phyloP scores from a whole-genome alignment of 2,113 vertebrate genomes.

The Chlorocebus sabaeus region DNA sequence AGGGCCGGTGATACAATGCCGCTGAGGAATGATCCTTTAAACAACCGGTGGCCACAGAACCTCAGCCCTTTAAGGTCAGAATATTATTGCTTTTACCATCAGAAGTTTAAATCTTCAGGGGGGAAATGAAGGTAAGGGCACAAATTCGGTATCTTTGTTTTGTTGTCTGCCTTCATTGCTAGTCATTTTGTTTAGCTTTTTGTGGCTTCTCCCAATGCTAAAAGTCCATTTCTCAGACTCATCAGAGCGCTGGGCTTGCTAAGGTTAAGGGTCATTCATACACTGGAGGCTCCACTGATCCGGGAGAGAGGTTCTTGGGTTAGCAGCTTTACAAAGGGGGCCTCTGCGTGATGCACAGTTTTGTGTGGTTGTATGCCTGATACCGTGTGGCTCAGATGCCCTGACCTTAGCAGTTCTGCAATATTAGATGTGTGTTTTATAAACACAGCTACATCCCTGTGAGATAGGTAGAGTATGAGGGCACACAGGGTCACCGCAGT shows the following conservation, averaged over 20 bases:
- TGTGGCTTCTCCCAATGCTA: background rate
- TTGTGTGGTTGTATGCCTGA: slow-evolving; percentile 46
- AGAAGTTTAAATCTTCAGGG: slow-evolving; percentile 51
- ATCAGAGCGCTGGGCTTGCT: background rate
- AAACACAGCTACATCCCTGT: slow-evolving; percentile 32
- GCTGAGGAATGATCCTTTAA: slow-evolving; percentile 44
- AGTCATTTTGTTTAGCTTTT: background rate
- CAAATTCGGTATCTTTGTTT: background rate
- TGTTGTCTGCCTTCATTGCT: background rate
- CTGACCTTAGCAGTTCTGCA: slow-evolving; percentile 52
- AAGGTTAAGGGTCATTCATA: background rate
- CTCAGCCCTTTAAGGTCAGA: slow-evolving; percentile 41
- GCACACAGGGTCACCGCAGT: background rate
- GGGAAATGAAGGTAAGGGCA: background rate
- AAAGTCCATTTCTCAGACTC: slow-evolving; percentile 6
- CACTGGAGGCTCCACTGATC: background rate
- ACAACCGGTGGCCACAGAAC: background rate
- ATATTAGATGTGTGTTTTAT: slow-evolving; percentile 50
- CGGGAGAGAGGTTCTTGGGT: background rate
- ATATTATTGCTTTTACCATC: slow-evolving; percentile 37
- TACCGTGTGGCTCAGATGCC: slow-evolving; percentile 9
- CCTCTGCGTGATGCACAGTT: background rate
- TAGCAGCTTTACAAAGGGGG: slow-evolving; percentile 23
- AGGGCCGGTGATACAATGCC: background rate
- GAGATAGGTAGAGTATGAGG: background rate